phyloP scores from a whole-genome alignment of 2,797 vertebrate species.

The Nyctalus aviator region DNA sequence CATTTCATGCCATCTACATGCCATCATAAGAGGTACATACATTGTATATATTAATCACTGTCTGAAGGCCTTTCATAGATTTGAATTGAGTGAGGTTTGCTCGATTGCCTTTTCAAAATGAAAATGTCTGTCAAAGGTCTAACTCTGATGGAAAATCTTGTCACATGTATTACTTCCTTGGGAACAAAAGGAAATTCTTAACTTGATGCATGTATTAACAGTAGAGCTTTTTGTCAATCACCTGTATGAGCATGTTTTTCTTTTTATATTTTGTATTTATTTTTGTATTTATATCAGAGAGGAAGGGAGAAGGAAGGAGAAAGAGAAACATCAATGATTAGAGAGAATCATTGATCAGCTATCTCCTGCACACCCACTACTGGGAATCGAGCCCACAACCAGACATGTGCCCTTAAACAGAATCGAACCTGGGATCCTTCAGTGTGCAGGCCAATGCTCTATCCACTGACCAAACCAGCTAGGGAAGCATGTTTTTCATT shows the following conservation, averaged over 20 bases:
- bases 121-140: neutral
- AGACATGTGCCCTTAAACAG: no score
- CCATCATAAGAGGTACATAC: neutral
- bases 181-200: slow-evolving; percentile 7
- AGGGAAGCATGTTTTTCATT: neutral
- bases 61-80: neutral
- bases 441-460: no score
- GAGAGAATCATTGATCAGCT: no score
- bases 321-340: no score
- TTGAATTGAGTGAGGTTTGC: neutral
- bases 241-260: neutral
- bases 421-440: no score
- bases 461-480: no score
- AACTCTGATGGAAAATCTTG: neutral
- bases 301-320: no score
- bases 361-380: no score
- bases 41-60: neutral
- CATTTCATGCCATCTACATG: neutral
- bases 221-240: neutral
- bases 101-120: neutral
- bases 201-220: neutral
- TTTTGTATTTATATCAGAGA: no score
- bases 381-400: no score
- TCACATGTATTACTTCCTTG: neutral
- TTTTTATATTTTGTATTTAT: no score